phyloP scores from a whole-genome alignment of 2,888 invertebrate species.

The Polylopha cassiicola region DNA sequence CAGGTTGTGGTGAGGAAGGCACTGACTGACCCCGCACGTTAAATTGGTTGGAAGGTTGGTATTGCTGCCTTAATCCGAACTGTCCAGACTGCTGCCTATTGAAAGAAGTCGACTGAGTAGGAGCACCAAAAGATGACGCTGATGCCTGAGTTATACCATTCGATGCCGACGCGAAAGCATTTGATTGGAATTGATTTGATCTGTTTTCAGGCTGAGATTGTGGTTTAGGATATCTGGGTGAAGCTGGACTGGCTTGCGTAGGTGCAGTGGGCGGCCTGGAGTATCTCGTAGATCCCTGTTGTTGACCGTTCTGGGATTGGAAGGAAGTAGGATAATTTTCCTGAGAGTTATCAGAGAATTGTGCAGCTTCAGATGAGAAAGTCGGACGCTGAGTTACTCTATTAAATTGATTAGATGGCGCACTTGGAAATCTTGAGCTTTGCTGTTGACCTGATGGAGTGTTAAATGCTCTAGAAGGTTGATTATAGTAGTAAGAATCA shows the following conservation, averaged over 20 bases:
- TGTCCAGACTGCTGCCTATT: slow-evolving; percentile 19
- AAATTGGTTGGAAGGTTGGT: slow-evolving; percentile 15
- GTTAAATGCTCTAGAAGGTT: slow-evolving; percentile 46
- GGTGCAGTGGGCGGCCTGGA: slow-evolving; percentile 29
- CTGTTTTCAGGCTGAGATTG: too few relatives aligned
- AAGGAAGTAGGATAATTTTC: slow-evolving; percentile 26
- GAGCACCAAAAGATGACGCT: slow-evolving; percentile 44
- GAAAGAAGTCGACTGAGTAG: slow-evolving; percentile 30
- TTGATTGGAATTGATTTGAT: slow-evolving; percentile 13
- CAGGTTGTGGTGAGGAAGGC: slow-evolving; percentile 4
- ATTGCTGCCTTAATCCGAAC: slow-evolving; percentile 21
- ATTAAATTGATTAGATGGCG: slow-evolving; percentile 40
- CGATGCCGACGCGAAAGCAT: slow-evolving; percentile 12
- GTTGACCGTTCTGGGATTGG: slow-evolving; percentile 16
- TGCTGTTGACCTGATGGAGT: slow-evolving; percentile 28
- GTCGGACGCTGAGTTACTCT: slow-evolving; percentile 30
- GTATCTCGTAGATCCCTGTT: slow-evolving; percentile 26
- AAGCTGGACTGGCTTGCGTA: slow-evolving; percentile 4
- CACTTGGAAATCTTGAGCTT: slow-evolving; percentile 34
- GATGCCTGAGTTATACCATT: slow-evolving; percentile 51
- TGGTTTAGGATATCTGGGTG: too few relatives aligned
- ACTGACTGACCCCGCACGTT: too few relatives aligned
- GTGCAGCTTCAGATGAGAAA: slow-evolving; percentile 20
- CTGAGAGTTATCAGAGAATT: slow-evolving; percentile 18
- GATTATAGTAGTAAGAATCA: slow-evolving; percentile 52